Evolutionary conservation across 2,888 invertebrate genomes (phyloP).

Genomic region (Mythimna albipuncta): DNA sequence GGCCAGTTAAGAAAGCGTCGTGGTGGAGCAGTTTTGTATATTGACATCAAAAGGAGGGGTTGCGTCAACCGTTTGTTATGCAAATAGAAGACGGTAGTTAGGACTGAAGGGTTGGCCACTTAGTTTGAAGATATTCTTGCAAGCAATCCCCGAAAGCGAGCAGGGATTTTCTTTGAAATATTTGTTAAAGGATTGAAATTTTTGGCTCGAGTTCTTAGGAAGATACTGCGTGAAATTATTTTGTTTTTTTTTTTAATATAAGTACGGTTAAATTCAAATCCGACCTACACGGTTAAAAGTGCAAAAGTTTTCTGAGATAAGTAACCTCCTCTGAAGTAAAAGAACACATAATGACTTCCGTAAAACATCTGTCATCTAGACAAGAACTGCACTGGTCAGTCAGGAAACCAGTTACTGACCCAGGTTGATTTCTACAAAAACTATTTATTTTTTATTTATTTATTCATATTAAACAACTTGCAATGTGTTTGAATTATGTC

Average conservation of each 20-base stretch:
- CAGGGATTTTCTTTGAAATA: slow-evolving; percentile 27
- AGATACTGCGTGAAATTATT: slow-evolving; percentile 3
- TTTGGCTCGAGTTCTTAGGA: slow-evolving; percentile 3
- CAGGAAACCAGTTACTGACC: too few relatives aligned
- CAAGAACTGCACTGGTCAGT: too few relatives aligned
- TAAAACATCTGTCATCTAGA: too few relatives aligned
- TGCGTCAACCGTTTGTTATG: slow-evolving; percentile 63
- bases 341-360: background rate
- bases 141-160: slow-evolving; percentile 23
- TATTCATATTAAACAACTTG: too few relatives aligned
- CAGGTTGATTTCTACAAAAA: too few relatives aligned
- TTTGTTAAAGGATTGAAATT: slow-evolving; percentile 23
- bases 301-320: background rate
- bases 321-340: background rate
- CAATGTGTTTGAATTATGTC: too few relatives aligned
- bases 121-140: slow-evolving; percentile 52
- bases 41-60: slow-evolving; percentile 61
- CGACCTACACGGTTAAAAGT: too few relatives aligned
- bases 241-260: background rate
- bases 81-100: slow-evolving; percentile 63
- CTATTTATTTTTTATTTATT: too few relatives aligned
- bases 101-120: slow-evolving; percentile 54
- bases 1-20: slow-evolving; percentile 55
- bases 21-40: slow-evolving; percentile 61
- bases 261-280: background rate